phyloP scores from a whole-genome alignment of 2,888 invertebrate species.

The Lagria hirta region DNA sequence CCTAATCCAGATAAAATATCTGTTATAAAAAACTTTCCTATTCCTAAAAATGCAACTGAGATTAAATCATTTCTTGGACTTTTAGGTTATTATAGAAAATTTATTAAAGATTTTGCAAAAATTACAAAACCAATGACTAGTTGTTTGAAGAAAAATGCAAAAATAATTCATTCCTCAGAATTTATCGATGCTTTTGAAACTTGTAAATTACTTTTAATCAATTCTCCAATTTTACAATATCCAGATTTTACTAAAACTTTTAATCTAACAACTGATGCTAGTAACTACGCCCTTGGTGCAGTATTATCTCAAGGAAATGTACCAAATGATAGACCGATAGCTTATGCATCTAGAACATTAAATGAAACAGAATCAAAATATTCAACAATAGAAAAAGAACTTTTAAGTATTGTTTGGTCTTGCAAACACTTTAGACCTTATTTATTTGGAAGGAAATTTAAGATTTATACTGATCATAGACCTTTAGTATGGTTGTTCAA shows the following conservation, averaged over 20 bases:
- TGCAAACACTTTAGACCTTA: not conserved
- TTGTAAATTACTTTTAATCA: conserved; percentile 28
- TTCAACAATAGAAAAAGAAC: no score
- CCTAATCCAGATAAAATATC: conserved; percentile 30
- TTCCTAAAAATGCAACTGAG: conserved; percentile 27
- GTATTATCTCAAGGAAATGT: conserved; percentile 31
- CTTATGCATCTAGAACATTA: no score
- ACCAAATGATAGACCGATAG: conserved; percentile 29
- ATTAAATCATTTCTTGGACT: conserved; percentile 27
- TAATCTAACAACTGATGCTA: conserved; percentile 34
- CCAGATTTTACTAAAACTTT: conserved; percentile 35
- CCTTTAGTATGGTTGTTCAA: conserved; percentile 31
- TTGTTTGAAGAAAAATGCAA: no score
- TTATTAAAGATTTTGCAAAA: conserved; percentile 28
- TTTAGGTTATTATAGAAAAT: conserved; percentile 30
- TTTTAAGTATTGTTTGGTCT: no score
- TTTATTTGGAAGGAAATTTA: conserved; percentile 22
- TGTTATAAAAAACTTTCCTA: conserved; percentile 25
- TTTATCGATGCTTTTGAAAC: no score
- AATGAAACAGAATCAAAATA: no score
- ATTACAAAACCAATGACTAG: no score
- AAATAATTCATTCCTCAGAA: no score
- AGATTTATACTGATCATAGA: conserved; percentile 34
- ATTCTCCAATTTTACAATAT: conserved; percentile 31
- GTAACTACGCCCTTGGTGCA: conserved; percentile 31